A percentile compares a stretch with the other conserved stretches of the same genome.
phyloP scores from a whole-genome alignment of 2,113 vertebrate genomes.

The Siniperca chuatsi region DNA sequence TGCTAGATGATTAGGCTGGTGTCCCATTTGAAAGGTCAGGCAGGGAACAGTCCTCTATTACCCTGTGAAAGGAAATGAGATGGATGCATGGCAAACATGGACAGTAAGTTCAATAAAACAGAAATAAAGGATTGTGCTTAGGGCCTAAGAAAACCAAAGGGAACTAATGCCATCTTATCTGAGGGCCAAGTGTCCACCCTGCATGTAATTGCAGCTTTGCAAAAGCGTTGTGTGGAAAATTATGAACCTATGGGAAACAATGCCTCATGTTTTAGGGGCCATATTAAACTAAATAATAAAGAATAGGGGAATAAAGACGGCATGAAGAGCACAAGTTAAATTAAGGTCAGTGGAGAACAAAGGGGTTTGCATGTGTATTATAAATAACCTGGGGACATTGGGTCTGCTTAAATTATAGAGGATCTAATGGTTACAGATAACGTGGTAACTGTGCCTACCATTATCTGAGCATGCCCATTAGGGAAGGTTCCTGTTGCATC shows the following conservation, averaged over 20 bases:
- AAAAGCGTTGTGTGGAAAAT: conserved; percentile 34
- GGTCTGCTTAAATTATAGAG: conserved; percentile 58
- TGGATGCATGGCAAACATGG: conserved; percentile 58
- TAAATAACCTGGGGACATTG: conserved; percentile 66
- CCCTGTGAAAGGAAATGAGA: conserved; percentile 64
- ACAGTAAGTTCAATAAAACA: conserved; percentile 68
- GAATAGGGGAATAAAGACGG: conserved; percentile 38
- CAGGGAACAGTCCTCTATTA: conserved; percentile 58
- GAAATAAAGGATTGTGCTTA: conserved; percentile 52
- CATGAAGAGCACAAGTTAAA: conserved; percentile 55
- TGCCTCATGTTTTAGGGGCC: conserved; percentile 22
- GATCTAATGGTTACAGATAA: conserved; percentile 53
- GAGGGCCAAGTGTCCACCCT: conserved; percentile 45
- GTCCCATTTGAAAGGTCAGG: conserved; percentile 75
- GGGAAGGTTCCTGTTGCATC: conserved; percentile 98
- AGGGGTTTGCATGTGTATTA: conserved; percentile 48
- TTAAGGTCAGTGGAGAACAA: conserved; percentile 54
- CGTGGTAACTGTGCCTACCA: conserved; percentile 86
- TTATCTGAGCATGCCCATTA: conserved; percentile 99
- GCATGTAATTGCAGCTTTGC: conserved; percentile 63
- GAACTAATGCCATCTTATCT: conserved; percentile 64
- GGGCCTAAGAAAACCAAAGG: conserved; percentile 58
- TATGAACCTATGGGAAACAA: conserved; percentile 47
- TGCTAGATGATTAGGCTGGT: conserved; percentile 68
- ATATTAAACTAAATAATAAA: conserved; percentile 45